Base-by-base conservation (phyloP, 2,113 vertebrate genomes). In the Anthoscopus minutus region DNA sequence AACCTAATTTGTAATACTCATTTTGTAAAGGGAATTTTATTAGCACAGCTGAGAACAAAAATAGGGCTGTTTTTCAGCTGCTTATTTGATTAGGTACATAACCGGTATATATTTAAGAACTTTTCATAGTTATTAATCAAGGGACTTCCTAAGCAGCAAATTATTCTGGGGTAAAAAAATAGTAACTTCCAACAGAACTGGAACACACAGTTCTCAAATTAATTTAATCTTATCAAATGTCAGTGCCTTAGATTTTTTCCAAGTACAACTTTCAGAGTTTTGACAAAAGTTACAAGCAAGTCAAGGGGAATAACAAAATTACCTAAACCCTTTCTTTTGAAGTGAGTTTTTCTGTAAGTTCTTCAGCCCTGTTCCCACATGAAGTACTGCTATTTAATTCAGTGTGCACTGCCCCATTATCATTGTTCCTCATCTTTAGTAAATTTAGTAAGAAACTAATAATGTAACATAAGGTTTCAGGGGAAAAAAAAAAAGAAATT, bases 181-280 rank as follows among this genome's bases (percentile, higher is more conserved):
- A 92, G 78, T 65, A 95, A 65, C 81, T 89, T 66, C 62, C 85
- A 92, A 74, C 4, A 2, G 80, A 96, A 95, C 69, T 92, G 80
- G 86, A 95, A 93, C 91, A 90, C 66, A 62, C 30, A 73, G 51
- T 79, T 90, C 67, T 73, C 56, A 81, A 83, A 78, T 85, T 92
- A 83, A 90, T 92, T 88, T 96, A 11, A 92, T 90, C 83, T 88
- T 81, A 80, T 67, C 85, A 81, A 73, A 88, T 74, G 79, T 85
- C 91, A 72, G 61, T 44, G 48, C 35, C 76, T 93, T 83, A 92
- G 22, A 67, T 66, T 90, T 95, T n/a, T 90, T 81, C 1, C 67
- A 82, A 82, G 69, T 71, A 73, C 10, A 30, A 48, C 65, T 93
- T 78, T 61, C 50, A 84, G 40, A 88, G 56, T n/a, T 37, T 31